phyloP scores from a whole-genome alignment of 2,113 vertebrate species.

The Brachypodius melanocephalos region DNA sequence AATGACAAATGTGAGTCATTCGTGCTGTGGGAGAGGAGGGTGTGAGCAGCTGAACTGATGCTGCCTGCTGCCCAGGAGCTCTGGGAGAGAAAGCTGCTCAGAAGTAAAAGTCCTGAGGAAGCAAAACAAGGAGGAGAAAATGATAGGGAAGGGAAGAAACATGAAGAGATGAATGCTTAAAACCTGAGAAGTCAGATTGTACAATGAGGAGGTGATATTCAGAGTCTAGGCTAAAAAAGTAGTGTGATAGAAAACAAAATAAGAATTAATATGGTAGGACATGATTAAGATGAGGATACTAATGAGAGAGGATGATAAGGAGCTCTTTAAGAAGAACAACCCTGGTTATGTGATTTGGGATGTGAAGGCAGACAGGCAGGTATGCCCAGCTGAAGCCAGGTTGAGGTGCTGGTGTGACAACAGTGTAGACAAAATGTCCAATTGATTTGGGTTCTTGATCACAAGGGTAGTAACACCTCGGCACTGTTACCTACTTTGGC shows the following conservation, averaged over 20 bases:
- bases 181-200: background rate
- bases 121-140: background rate
- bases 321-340: background rate
- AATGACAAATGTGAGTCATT: background rate
- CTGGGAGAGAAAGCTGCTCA: background rate
- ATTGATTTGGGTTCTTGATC: background rate
- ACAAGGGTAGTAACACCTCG: fast-evolving
- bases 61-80: background rate
- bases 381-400: background rate
- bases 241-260: background rate
- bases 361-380: background rate
- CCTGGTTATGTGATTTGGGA: background rate
- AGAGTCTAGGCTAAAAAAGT: background rate
- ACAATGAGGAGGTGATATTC: background rate
- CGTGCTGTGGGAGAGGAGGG: background rate
- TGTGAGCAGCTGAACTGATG: background rate
- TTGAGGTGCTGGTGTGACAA: background rate
- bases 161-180: fast-evolving
- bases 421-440: background rate
- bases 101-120: background rate
- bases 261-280: background rate
- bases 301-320: background rate
- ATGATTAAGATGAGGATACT: background rate
- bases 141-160: background rate
- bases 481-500: background rate